Evolutionary conservation across 2,888 invertebrate species (phyloP).

Genomic region (Tuberolachnus salignus): DNA sequence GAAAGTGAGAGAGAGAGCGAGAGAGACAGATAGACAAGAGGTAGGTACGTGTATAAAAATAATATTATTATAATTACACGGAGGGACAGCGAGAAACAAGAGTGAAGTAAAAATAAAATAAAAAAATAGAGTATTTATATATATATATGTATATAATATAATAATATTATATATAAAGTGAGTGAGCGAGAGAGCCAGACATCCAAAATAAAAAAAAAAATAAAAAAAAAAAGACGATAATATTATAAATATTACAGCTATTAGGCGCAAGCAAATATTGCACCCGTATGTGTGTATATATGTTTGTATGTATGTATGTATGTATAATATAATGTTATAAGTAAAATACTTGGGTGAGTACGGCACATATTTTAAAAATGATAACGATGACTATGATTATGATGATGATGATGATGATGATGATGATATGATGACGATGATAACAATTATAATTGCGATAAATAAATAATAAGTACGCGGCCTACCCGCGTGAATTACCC

Average conservation of each 20-base stretch:
- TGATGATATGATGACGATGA: not conserved
- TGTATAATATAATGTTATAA: not conserved
- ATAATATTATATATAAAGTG: slow-evolving; percentile 60
- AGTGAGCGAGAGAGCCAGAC: slow-evolving; percentile 61
- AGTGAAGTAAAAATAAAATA: slow-evolving; percentile 58
- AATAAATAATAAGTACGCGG: too few relatives aligned
- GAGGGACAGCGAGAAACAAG: slow-evolving; percentile 54
- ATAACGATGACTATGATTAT: not conserved
- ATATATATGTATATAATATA: slow-evolving; percentile 27
- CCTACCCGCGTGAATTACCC: too few relatives aligned
- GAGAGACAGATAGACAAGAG: too few relatives aligned
- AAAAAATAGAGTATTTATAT: not conserved
- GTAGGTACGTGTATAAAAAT: too few relatives aligned
- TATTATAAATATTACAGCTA: slow-evolving; percentile 62
- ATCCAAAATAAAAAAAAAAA: slow-evolving; percentile 51
- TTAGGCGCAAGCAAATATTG: slow-evolving; percentile 62
- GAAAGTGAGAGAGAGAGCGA: slow-evolving; percentile 6
- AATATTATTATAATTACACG: too few relatives aligned
- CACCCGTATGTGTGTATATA: too few relatives aligned
- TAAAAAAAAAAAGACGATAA: slow-evolving; percentile 60
- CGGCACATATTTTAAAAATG: not conserved
- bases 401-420: slow-evolving; percentile 4
- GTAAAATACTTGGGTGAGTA: not conserved
- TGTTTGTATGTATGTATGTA: too few relatives aligned
- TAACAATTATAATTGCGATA: not conserved